phyloP scores from a whole-genome alignment of 1,140 invertebrate genomes.

The Neodiprion fabricii region DNA sequence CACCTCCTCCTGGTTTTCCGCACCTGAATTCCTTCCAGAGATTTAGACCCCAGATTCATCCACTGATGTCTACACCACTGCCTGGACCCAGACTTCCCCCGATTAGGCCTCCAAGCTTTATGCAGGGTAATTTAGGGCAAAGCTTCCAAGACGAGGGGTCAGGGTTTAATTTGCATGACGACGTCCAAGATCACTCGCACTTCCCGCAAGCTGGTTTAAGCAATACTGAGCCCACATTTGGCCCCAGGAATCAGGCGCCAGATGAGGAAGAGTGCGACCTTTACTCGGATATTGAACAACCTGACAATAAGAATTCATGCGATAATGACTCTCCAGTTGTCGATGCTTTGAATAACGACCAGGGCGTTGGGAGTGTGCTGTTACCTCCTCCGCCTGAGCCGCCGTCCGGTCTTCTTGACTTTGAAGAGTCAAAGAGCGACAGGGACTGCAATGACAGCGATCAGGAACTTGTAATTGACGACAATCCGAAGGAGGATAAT shows the following conservation, averaged over 20 bases:
- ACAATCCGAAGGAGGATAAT: slow-evolving; percentile 58
- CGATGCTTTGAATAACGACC: slow-evolving; percentile 32
- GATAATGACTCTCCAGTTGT: slow-evolving; percentile 20
- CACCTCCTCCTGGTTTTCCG: slow-evolving; percentile 20
- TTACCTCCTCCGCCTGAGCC: slow-evolving; percentile 63
- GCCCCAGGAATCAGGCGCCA: background rate
- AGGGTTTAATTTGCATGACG: background rate
- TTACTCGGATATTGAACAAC: slow-evolving; percentile 52
- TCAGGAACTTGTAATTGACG: slow-evolving; percentile 71
- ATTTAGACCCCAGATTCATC: slow-evolving; percentile 17
- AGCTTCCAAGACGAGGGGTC: background rate
- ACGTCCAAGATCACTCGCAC: background rate
- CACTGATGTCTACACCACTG: slow-evolving; percentile 13
- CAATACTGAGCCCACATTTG: background rate
- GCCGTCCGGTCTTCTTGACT: slow-evolving; percentile 59
- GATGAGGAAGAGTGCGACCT: slow-evolving; percentile 55
- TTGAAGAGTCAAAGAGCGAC: slow-evolving; percentile 59
- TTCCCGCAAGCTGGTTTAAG: background rate
- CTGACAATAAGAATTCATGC: slow-evolving; percentile 22
- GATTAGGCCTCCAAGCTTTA: too few relatives aligned
- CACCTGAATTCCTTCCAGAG: background rate
- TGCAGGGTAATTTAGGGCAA: background rate
- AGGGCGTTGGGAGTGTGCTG: slow-evolving; percentile 33
- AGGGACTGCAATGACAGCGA: slow-evolving; percentile 70
- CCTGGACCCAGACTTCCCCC: background rate